Percentiles rank a stretch among this genome's conserved stretches.
These are phyloP conservation scores for Erannis defoliaria DNA, from an alignment of 2,888 invertebrate genomes.

Conservation along the genomic window DNA sequence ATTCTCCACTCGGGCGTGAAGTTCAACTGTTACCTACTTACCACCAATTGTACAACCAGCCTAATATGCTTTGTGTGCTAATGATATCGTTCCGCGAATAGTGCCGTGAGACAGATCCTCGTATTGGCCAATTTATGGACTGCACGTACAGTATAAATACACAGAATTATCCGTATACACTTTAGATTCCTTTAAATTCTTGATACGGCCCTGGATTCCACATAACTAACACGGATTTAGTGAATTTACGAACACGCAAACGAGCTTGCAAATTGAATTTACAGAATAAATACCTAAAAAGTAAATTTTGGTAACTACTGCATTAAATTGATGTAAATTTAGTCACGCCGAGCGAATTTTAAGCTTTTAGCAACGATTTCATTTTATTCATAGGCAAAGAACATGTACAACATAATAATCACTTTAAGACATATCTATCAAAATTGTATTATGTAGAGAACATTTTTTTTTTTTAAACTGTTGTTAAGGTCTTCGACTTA, in stretches of 20 bases:
- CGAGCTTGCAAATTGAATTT: conserved; percentile 34
- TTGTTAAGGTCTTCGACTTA: no score
- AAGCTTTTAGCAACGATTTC: background rate
- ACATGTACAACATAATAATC: background rate
- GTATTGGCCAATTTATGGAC: conserved; percentile 44
- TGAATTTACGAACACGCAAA: conserved; percentile 36
- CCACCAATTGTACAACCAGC: conserved; percentile 45
- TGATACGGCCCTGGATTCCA: conserved; percentile 40
- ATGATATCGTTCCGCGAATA: conserved; percentile 44
- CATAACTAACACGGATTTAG: conserved; percentile 40
- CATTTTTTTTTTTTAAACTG: no score
- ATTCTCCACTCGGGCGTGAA: conserved; percentile 56
- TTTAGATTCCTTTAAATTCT: conserved; percentile 42
- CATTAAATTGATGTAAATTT: conserved; percentile 20
- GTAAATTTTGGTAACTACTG: conserved; percentile 16
- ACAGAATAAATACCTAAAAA: conserved; percentile 2
- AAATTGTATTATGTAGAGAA: no score
- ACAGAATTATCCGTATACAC: conserved; percentile 29
- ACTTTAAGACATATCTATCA: background rate
- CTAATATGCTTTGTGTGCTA: conserved; percentile 49
- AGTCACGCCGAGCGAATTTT: conserved; percentile 8
- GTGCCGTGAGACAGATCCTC: conserved; percentile 44
- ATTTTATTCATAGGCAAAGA: background rate
- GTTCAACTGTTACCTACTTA: conserved; percentile 33
- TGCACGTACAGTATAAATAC: conserved; percentile 47